These are phyloP conservation scores for Anolis carolinensis DNA, from an alignment of 2,113 vertebrate genomes.

Conservation along the genomic window DNA sequence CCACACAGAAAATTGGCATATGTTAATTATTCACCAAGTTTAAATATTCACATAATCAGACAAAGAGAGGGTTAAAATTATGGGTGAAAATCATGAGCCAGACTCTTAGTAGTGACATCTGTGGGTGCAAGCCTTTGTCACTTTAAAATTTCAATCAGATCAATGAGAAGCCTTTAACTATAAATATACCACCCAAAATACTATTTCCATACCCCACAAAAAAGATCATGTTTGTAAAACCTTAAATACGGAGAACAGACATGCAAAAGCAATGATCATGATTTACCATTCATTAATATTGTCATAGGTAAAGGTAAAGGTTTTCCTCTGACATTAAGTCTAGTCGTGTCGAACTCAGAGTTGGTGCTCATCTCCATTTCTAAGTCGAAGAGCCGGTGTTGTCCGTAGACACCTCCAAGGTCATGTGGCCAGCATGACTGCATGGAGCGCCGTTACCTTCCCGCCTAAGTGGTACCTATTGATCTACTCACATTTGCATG, in stretches of 20 bases:
- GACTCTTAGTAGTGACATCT: neutral
- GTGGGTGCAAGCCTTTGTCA: neutral
- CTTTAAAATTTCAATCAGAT: neutral
- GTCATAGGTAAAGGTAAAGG: no score
- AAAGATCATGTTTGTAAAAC: constrained; percentile 22
- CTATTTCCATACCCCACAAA: no score
- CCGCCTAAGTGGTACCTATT: no score
- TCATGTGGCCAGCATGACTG: no score
- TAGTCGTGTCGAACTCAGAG: no score
- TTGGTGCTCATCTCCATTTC: no score
- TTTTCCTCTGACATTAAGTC: no score
- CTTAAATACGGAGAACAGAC: constrained; percentile 55
- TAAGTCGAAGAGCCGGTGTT: no score
- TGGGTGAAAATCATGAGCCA: neutral
- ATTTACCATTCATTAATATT: constrained; percentile 55
- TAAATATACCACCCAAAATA: neutral
- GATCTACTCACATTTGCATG: no score
- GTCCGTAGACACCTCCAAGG: no score
- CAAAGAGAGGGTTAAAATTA: neutral
- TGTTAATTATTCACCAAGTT: neutral
- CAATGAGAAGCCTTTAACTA: neutral
- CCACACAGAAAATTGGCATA: neutral
- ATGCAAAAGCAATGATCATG: constrained; percentile 55
- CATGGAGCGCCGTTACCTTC: no score
- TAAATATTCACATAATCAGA: neutral